A percentile compares a stretch with the other conserved stretches of the same genome.
These are phyloP conservation scores for Venustoraphidia nigricollis DNA, from an alignment of 2,888 invertebrate genomes.

Conservation along the genomic window DNA sequence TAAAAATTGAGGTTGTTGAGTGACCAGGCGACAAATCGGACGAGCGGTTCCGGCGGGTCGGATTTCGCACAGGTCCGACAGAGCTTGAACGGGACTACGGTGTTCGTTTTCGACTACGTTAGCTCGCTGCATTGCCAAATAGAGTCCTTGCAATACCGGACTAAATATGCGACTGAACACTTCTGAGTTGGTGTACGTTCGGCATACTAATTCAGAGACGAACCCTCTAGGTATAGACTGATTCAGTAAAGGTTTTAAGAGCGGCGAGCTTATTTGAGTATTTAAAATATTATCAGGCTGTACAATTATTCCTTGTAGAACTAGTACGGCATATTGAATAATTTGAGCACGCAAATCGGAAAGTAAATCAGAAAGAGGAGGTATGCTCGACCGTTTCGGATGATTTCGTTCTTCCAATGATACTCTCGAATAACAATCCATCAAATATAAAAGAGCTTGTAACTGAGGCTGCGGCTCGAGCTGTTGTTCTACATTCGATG, in stretches of 20 bases:
- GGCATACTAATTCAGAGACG: slow-evolving; percentile 34
- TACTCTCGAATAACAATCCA: slow-evolving; percentile 54
- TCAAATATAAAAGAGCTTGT: slow-evolving; percentile 30
- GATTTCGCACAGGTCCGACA: slow-evolving; percentile 69
- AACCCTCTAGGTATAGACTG: slow-evolving; percentile 61
- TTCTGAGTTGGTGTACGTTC: slow-evolving; percentile 42
- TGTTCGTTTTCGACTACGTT: slow-evolving; percentile 54
- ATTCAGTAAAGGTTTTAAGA: slow-evolving; percentile 51
- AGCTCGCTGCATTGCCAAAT: slow-evolving; percentile 47
- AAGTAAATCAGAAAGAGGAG: slow-evolving; percentile 54
- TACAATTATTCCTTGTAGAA: slow-evolving; percentile 34
- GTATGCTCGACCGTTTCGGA: slow-evolving; percentile 59
- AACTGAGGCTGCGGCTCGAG: slow-evolving; percentile 12
- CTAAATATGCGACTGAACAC: slow-evolving; percentile 43
- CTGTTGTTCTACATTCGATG: neutral
- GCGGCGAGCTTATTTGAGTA: slow-evolving; percentile 40
- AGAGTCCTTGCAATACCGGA: slow-evolving; percentile 55
- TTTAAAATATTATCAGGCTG: slow-evolving; percentile 28
- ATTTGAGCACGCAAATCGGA: slow-evolving; percentile 36
- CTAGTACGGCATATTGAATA: slow-evolving; percentile 37
- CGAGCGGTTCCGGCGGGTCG: slow-evolving; percentile 51
- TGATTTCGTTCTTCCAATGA: slow-evolving; percentile 58
- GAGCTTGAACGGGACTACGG: slow-evolving; percentile 48
- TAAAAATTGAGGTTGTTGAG: slow-evolving; percentile 52
- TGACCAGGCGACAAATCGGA: slow-evolving; percentile 58